These are phyloP conservation scores for Cactoblastis cactorum DNA, from an alignment of 2,888 invertebrate species.

Conservation along the genomic window DNA sequence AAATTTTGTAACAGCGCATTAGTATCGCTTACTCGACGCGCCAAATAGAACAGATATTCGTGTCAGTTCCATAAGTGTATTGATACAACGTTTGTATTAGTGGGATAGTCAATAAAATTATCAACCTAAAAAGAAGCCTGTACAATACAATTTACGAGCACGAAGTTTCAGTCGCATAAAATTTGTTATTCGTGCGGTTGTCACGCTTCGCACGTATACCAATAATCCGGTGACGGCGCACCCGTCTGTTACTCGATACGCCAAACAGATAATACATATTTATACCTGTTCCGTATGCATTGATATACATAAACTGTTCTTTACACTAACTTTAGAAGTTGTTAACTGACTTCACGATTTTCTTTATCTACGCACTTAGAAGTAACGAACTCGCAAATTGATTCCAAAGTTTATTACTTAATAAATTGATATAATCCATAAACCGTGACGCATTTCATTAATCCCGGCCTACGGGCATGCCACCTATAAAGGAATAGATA, in stretches of 20 bases:
- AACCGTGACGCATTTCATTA: slow-evolving; percentile 3
- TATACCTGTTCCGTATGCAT: background rate
- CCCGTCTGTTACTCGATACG: slow-evolving; percentile 30
- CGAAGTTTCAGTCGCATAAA: slow-evolving; percentile 36
- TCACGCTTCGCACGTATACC: slow-evolving; percentile 39
- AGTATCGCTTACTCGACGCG: too few species aligned
- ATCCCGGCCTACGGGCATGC: slow-evolving; percentile 12
- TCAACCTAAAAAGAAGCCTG: too few species aligned
- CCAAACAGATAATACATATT: slow-evolving; percentile 20
- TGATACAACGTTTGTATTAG: too few species aligned
- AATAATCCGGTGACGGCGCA: slow-evolving; percentile 17
- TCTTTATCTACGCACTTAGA: too few species aligned
- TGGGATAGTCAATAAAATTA: too few species aligned
- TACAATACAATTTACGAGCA: slow-evolving; percentile 25
- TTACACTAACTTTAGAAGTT: too few species aligned
- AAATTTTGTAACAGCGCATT: too few species aligned
- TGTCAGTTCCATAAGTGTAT: too few species aligned
- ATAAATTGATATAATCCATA: slow-evolving; percentile 9
- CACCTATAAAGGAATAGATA: slow-evolving; percentile 15
- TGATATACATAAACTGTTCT: too few species aligned
- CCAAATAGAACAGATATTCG: too few species aligned
- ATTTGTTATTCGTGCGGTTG: slow-evolving; percentile 44
- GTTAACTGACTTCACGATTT: too few species aligned
- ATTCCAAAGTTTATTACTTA: background rate
- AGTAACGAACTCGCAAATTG: background rate